Evolutionary conservation across 1,140 invertebrate species (phyloP).

Genomic region (Bradysia coprophila): DNA sequence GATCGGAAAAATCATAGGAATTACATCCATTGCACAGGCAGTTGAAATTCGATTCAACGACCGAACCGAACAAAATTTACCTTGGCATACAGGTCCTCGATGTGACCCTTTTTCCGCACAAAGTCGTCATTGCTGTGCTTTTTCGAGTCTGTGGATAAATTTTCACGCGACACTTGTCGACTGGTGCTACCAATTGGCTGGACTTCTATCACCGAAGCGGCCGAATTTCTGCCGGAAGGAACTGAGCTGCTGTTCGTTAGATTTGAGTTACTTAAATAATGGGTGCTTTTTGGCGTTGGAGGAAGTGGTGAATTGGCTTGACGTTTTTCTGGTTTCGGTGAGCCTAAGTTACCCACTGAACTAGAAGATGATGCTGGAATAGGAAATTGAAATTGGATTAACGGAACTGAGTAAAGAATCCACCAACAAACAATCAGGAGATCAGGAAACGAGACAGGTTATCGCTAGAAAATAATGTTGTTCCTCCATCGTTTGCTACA

Average conservation of each 20-base stretch:
- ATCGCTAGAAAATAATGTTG: too few relatives aligned
- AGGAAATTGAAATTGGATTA: conserved; percentile 12
- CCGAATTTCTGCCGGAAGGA: conserved; percentile 22
- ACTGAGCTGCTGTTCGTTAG: conserved; percentile 17
- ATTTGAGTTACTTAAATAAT: conserved; percentile 15
- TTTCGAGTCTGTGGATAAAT: conserved; percentile 15
- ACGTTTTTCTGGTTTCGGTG: conserved; percentile 70
- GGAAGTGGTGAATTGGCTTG: conserved; percentile 68
- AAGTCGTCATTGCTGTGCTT: conserved; percentile 37
- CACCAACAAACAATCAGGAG: background rate
- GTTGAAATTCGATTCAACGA: conserved; percentile 10
- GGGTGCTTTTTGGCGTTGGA: conserved; percentile 38
- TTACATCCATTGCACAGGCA: conserved; percentile 6
- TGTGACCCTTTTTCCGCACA: conserved; percentile 36
- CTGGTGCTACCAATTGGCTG: conserved; percentile 8
- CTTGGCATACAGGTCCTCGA: conserved; percentile 64
- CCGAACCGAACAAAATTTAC: too few relatives aligned
- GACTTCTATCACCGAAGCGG: conserved; percentile 21
- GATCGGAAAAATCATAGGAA: background rate
- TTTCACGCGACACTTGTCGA: conserved; percentile 14
- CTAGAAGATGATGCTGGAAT: conserved; percentile 48
- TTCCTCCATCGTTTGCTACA: too few relatives aligned
- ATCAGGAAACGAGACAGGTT: background rate
- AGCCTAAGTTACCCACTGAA: conserved; percentile 50
- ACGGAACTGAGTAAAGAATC: too few relatives aligned